Base-by-base conservation (phyloP, 2,797 vertebrate genomes). In the Botia kubotai region DNA sequence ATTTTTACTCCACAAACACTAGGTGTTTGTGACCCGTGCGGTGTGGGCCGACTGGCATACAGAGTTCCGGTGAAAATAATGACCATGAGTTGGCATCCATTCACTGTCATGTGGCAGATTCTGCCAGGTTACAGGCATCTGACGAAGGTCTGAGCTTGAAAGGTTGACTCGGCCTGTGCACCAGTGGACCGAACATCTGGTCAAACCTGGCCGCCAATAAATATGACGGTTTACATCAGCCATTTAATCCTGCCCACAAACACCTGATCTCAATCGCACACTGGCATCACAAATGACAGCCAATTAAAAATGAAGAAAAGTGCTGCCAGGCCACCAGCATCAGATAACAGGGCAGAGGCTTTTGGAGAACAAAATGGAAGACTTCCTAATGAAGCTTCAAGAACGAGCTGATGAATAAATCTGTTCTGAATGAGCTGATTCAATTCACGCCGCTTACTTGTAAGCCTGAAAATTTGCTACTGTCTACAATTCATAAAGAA, bases 201-300 rank as follows among this genome's bases (percentile, higher is more conserved):
- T 84, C 83, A 79, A 83, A 81, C 81, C 81, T 58, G 69, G 75
- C 52, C 52, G 36, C 14, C 57, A 71, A 70, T 71, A 75, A 23
- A 80, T 68, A 58, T 75, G 57, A 81, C 48, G n/a, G 65, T 66
- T 76, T 76, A 75, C 68, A 77, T 82, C 81, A 81, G 80, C 50
- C 70, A 53, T 70, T 77, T 83, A 71, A 69, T 75, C 75, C 79
- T 53, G 46, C 81, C 83, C 72, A 85, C 83, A 82, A 33, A 53
- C 80, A 85, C 81, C 85, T 87, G 83, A 84, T 82, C 72, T 82
- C 83, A 82, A 83, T 81, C 84, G 81, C 73, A 79, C 21, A 23
- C 65, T 87, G 80, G 78, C 83, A 81, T 72, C 33, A 62, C 63
- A 83, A 71, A 86, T 87, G 86, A 86, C 86, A 86, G 80, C 86